Conservation (phyloP, 2,113 vertebrate genomes). For the Dromiciops gliroides region DNA sequence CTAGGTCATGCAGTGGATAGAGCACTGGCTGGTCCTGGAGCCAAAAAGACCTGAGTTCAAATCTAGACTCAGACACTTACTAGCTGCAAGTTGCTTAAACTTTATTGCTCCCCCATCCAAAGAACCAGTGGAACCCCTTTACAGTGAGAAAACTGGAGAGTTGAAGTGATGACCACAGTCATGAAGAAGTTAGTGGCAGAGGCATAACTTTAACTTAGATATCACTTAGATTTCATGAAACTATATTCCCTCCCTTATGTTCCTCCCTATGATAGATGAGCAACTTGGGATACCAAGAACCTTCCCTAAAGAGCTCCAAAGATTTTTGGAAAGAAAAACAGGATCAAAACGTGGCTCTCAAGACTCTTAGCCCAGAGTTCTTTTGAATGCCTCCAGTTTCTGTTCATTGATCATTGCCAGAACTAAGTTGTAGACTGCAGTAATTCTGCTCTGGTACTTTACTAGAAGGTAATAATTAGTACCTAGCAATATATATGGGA, state of each 20-base stretch:
- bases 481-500: not conserved
- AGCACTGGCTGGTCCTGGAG: too few species aligned
- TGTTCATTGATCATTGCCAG: not conserved
- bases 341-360: not conserved
- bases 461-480: too few species aligned
- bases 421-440: not conserved
- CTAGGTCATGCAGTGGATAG: too few species aligned
- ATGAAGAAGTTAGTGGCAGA: not conserved
- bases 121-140: not conserved
- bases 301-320: not conserved
- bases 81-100: too few species aligned
- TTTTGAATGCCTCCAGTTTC: not conserved
- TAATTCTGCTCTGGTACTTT: not conserved
- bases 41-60: too few species aligned
- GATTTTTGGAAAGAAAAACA: not conserved
- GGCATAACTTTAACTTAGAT: not conserved
- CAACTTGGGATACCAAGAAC: not conserved
- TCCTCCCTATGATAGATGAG: not conserved
- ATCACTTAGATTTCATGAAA: not conserved
- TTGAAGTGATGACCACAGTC: not conserved
- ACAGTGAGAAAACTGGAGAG: not conserved
- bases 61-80: too few species aligned
- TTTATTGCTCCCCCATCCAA: too few species aligned
- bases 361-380: not conserved
- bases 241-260: not conserved